phyloP scores from a whole-genome alignment of 1,140 invertebrate species.

The Aleiodes sp. region DNA sequence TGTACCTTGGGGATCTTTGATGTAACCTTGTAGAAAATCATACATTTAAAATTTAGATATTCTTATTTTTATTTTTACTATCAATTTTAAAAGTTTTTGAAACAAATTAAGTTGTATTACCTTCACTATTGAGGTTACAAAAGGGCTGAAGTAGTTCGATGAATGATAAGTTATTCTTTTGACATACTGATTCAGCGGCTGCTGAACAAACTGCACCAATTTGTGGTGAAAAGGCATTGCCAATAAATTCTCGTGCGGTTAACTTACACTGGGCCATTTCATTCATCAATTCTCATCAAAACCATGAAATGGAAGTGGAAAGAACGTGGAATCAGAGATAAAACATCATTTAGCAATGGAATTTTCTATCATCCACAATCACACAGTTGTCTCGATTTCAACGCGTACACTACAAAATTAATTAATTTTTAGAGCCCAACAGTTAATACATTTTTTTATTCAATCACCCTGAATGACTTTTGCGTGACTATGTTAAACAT shows the following conservation, averaged over 20 bases:
- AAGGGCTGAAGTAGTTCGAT: slow-evolving; percentile 92
- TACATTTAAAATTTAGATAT: slow-evolving; percentile 18
- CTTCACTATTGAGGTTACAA: slow-evolving; percentile 79
- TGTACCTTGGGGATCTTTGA: slow-evolving; percentile 83
- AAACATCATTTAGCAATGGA: too few relatives aligned
- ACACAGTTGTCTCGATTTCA: too few relatives aligned
- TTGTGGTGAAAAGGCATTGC: slow-evolving; percentile 88
- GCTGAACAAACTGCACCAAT: slow-evolving; percentile 85
- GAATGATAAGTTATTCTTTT: slow-evolving; percentile 91
- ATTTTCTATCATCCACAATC: too few relatives aligned
- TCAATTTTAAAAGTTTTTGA: slow-evolving; percentile 13
- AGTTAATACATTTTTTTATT: too few relatives aligned
- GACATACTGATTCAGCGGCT: slow-evolving; percentile 83
- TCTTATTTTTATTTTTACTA: neutral
- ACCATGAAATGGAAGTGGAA: too few relatives aligned
- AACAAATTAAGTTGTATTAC: too few relatives aligned
- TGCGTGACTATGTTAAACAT: too few relatives aligned
- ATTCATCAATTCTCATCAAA: neutral
- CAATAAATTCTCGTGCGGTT: slow-evolving; percentile 86
- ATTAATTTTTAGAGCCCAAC: too few relatives aligned
- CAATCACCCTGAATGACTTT: too few relatives aligned
- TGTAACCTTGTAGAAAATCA: slow-evolving; percentile 71
- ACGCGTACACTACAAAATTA: too few relatives aligned
- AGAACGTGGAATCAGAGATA: too few relatives aligned
- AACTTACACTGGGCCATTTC: slow-evolving; percentile 72